Percentiles rank a stretch among this genome's conserved stretches.
phyloP scores from a whole-genome alignment of 2,113 vertebrate genomes.

The Merops nubicus region DNA sequence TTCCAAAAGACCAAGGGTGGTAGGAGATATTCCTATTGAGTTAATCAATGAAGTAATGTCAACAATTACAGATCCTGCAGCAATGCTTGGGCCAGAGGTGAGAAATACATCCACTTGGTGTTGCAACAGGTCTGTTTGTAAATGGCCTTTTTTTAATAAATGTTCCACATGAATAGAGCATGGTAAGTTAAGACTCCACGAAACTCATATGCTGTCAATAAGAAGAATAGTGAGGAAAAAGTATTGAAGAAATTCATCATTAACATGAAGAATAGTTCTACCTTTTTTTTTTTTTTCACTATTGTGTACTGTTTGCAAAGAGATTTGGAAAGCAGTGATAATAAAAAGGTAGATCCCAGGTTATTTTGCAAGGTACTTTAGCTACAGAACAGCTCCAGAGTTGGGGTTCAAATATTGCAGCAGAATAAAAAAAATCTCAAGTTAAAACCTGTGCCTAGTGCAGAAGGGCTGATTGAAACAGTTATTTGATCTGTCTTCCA shows the following conservation, averaged over 20 bases:
- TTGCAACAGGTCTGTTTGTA: not conserved
- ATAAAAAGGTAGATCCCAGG: not conserved
- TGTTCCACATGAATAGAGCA: not conserved
- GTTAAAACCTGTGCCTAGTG: not conserved
- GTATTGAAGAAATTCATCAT: not conserved
- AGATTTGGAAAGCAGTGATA: not conserved
- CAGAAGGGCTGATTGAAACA: not conserved
- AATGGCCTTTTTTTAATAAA: not conserved
- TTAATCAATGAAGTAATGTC: constrained; percentile 98
- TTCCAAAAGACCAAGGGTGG: constrained; percentile 86
- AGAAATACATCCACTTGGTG: not conserved
- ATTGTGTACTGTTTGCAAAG: not conserved
- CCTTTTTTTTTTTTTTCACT: not conserved
- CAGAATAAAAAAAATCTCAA: not conserved
- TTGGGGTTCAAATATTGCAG: not conserved
- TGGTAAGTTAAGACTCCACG: not conserved
- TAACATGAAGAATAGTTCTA: not conserved
- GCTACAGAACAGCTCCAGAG: not conserved
- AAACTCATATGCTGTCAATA: not conserved
- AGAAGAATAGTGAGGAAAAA: not conserved
- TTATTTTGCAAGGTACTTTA: not conserved
- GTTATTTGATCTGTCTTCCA: constrained; percentile 10
- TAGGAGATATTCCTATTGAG: constrained; percentile 97
- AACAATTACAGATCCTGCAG: constrained; percentile 93
- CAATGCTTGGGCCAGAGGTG: constrained; percentile 90